Evolutionary conservation across 2,113 vertebrate genomes (phyloP).

Genomic region (Microcebus murinus): DNA sequence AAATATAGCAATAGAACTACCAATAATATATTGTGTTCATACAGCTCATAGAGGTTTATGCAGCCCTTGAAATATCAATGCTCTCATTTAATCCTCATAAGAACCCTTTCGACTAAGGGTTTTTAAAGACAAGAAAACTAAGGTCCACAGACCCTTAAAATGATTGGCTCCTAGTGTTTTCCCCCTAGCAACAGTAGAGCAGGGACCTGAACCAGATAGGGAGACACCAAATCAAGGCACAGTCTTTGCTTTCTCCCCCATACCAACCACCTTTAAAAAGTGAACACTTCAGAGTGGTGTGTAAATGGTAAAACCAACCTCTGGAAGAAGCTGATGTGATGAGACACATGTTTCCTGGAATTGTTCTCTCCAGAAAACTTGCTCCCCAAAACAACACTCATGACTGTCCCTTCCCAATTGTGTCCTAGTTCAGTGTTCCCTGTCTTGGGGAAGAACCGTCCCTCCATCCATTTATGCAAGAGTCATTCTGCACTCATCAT

Average conservation of each 20-base stretch:
- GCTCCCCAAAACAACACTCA: not conserved
- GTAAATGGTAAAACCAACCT: not conserved
- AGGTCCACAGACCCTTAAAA: not conserved
- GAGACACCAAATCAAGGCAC: not conserved
- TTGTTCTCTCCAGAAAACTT: not conserved
- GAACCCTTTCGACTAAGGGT: not conserved
- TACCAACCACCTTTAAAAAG: not conserved
- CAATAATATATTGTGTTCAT: not conserved
- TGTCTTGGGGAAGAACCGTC: not conserved
- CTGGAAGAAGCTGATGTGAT: too few species aligned
- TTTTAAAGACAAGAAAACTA: not conserved
- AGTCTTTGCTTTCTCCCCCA: not conserved
- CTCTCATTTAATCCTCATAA: not conserved
- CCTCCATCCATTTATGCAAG: not conserved
- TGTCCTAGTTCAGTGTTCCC: fast-evolving
- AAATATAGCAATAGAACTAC: conserved; percentile 2
- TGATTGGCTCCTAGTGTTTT: not conserved
- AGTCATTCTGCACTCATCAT: not conserved
- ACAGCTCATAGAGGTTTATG: not conserved
- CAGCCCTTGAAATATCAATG: not conserved
- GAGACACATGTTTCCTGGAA: too few species aligned
- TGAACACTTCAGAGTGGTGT: not conserved
- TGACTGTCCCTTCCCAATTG: not conserved
- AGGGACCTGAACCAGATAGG: not conserved
- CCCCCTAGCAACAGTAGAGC: not conserved